Evolutionary conservation across 2,888 invertebrate species (phyloP).

Genomic region (Charanyca ferruginea): DNA sequence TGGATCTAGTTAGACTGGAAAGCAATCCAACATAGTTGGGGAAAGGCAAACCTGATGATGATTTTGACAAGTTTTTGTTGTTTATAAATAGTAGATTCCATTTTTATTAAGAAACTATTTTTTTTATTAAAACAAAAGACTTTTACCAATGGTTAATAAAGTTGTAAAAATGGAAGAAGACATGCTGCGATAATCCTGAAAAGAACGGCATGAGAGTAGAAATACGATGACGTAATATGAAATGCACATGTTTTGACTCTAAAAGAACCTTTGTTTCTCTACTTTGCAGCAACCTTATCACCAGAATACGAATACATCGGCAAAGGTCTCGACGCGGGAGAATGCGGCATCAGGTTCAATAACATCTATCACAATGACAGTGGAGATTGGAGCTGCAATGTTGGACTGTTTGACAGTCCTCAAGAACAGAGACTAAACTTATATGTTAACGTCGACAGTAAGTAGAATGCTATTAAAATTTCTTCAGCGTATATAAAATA

Average conservation of each 20-base stretch:
- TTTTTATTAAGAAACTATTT: too few relatives aligned
- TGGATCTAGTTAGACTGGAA: too few relatives aligned
- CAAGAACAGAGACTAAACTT: constrained; percentile 64
- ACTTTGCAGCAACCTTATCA: constrained; percentile 67
- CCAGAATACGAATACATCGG: constrained; percentile 75
- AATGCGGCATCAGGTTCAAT: constrained; percentile 78
- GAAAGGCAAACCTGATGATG: too few relatives aligned
- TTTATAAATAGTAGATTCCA: too few relatives aligned
- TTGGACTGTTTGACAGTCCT: constrained; percentile 69
- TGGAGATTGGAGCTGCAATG: constrained; percentile 83
- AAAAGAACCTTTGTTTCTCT: neutral
- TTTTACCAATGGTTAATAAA: too few relatives aligned
- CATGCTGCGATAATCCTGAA: too few relatives aligned
- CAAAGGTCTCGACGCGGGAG: constrained; percentile 83
- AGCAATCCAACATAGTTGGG: too few relatives aligned
- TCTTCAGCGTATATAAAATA: too few relatives aligned
- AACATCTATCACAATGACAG: constrained; percentile 67
- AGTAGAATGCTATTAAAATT: neutral
- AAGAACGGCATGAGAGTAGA: too few relatives aligned
- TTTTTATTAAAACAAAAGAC: too few relatives aligned
- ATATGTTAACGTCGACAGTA: constrained; percentile 69
- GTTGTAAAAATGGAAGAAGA: too few relatives aligned
- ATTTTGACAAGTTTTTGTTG: too few relatives aligned
- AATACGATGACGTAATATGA: neutral
- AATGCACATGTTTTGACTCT: neutral